Base-by-base conservation (phyloP, 2,797 vertebrate species). In the Hafferia zeledoni region DNA sequence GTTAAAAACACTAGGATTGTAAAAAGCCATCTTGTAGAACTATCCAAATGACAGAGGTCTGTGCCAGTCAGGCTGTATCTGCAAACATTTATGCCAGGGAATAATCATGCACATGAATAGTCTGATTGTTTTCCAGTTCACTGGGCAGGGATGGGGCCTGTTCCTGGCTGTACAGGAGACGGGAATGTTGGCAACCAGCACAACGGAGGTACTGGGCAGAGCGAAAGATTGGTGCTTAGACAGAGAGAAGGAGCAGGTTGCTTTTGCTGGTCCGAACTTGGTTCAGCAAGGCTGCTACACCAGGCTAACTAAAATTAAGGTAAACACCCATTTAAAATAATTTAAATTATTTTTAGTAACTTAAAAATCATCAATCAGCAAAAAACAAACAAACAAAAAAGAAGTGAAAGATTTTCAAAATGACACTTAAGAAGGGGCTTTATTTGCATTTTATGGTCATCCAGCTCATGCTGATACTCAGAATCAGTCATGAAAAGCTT, bases 91-190 rank as follows among this genome's bases (percentile, higher is more conserved):
- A 63, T 91, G 82, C 89, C 85, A 95, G 82, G 81, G 82, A 96
- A 94, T 92, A 95, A 87, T 89, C 59, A 30, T 30, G 91, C 87
- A 93, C 78, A 95, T 97, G 95, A 96, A 93, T 93, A 63, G 89
- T 60, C 59, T 89, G 76, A 93, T 86, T 96, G 87, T 95, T 91
- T 91, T 91, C 77, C 69, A 86, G 79, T 64, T 55, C 84, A 81
- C 74, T 91, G 37, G 89, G 79, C 83, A 96, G 93, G 61, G 33
- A 0, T 77, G 89, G 65, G 55, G 94, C 84, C 87, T 93, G 57
- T 81, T 91, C 76, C 79, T 18, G 22, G 75, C 82, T 78, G 25
- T 69, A 81, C 57, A 71, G 90, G 63, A 94, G 92, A 87, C 0
- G 31, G 83, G 82, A 95, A 94, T 92, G 59, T 69, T 97, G 92